Conservation (phyloP, 64 coral and sea anemone genomes). For the Porites lutea region DNA sequence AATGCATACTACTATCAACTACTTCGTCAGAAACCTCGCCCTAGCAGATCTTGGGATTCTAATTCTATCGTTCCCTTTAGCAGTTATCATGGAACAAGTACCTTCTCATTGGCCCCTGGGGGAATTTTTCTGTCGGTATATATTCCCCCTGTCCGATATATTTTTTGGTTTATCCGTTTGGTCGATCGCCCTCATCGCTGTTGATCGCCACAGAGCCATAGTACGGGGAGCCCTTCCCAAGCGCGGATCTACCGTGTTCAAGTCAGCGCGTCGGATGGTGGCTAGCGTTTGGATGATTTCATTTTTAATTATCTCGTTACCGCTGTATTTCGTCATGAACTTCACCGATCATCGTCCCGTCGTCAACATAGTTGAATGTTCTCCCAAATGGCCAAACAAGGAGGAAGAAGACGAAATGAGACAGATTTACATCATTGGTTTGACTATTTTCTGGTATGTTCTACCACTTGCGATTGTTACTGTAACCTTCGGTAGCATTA, state of each 20-base stretch:
- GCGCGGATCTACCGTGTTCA: background rate
- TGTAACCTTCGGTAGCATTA: constrained; percentile 63
- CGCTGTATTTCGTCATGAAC: constrained; percentile 66
- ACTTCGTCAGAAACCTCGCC: constrained; percentile 73
- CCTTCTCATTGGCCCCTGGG: constrained; percentile 73
- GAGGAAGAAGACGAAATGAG: constrained; percentile 2
- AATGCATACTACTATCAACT: constrained; percentile 60
- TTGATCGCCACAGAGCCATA: constrained; percentile 79
- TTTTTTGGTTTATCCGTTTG: constrained; percentile 83
- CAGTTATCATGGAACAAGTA: constrained; percentile 63
- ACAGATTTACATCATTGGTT: constrained; percentile 50
- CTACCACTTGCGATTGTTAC: constrained; percentile 59
- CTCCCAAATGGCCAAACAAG: constrained; percentile 26
- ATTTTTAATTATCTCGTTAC: constrained; percentile 60
- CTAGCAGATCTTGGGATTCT: constrained; percentile 83
- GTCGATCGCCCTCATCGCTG: constrained; percentile 78
- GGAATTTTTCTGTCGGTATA: constrained; percentile 60
- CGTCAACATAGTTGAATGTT: constrained; percentile 4
- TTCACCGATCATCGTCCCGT: constrained; percentile 23
- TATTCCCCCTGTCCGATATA: constrained; percentile 69
- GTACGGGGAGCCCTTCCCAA: constrained; percentile 27
- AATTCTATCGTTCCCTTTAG: constrained; percentile 69
- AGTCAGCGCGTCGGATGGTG: constrained; percentile 26
- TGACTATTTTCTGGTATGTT: constrained; percentile 70
- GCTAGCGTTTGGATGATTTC: constrained; percentile 43